Conservation (phyloP, 2,797 vertebrate species). For the Tenualosa ilisha region DNA sequence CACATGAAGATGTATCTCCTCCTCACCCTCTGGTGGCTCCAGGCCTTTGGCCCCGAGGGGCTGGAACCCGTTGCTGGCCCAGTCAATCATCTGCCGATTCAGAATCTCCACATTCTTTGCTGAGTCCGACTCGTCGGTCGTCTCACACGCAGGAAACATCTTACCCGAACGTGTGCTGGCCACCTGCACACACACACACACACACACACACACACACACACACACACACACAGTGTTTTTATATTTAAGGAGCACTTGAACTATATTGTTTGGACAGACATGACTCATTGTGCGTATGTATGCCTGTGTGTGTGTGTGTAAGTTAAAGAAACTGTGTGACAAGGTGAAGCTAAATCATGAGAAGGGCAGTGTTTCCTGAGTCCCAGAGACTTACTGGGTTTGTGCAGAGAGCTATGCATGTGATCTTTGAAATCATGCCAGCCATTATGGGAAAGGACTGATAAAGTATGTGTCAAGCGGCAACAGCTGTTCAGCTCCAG, state of each 20-base stretch:
- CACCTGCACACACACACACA: conserved; percentile 71
- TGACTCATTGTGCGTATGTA: background rate
- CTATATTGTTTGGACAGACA: background rate
- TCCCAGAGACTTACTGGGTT: background rate
- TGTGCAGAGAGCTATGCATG: background rate
- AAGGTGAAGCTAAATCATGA: background rate
- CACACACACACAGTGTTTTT: conserved; percentile 19
- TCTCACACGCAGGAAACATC: conserved; percentile 73
- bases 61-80: conserved; percentile 88
- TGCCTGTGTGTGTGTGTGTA: background rate
- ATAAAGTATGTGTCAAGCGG: background rate
- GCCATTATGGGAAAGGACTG: background rate
- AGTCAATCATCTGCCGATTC: conserved; percentile 90
- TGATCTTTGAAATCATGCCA: background rate
- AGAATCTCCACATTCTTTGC: conserved; percentile 81
- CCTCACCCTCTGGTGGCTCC: conserved; percentile 72
- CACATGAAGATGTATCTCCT: too few relatives aligned
- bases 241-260: background rate
- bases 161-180: conserved; percentile 84
- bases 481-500: background rate
- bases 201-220: conserved; percentile 26
- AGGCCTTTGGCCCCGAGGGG: conserved; percentile 85
- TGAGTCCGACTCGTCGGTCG: conserved; percentile 64
- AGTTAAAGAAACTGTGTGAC: background rate
- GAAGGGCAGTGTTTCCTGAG: background rate